phyloP scores from a whole-genome alignment of 92 coral and sea anemone genomes.

The Porites rus region DNA sequence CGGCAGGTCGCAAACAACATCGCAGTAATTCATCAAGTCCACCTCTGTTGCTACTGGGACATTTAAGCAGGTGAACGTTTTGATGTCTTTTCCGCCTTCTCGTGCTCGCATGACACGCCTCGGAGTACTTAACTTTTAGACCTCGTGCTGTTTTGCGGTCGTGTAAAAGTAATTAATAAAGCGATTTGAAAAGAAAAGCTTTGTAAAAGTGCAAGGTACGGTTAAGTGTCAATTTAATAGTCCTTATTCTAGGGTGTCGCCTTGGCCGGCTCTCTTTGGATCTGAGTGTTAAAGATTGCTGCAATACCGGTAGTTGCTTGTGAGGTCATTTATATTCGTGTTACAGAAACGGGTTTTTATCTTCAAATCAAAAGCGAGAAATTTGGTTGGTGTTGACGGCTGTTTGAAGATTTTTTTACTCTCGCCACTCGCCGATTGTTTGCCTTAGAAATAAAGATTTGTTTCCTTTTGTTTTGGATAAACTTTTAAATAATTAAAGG shows the following conservation, averaged over 20 bases:
- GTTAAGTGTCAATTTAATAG: slow-evolving; percentile 53
- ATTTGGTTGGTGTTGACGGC: slow-evolving; percentile 39
- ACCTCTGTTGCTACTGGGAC: not conserved
- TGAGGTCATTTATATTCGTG: slow-evolving; percentile 4
- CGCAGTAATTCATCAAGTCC: not conserved
- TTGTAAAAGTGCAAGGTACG: slow-evolving; percentile 34
- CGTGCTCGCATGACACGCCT: slow-evolving; percentile 44
- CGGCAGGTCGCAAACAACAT: not conserved
- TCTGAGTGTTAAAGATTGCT: slow-evolving; percentile 3
- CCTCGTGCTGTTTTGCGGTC: slow-evolving; percentile 53
- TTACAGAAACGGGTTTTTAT: slow-evolving; percentile 2
- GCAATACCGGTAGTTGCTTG: not conserved
- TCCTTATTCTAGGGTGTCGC: slow-evolving; percentile 43
- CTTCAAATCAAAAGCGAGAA: slow-evolving; percentile 13
- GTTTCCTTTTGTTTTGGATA: slow-evolving; percentile 28
- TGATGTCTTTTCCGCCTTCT: not conserved
- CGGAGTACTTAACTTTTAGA: slow-evolving; percentile 30
- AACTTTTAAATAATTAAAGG: slow-evolving; percentile 4
- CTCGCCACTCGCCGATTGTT: not conserved
- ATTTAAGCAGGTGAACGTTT: not conserved
- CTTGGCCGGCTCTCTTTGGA: slow-evolving; percentile 7
- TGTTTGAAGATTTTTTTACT: not conserved
- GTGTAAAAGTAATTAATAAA: slow-evolving; percentile 52
- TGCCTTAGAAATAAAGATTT: not conserved
- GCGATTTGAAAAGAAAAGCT: slow-evolving; percentile 47